Conservation (phyloP, 2,888 invertebrate genomes). For the Plagiodera versicolora region DNA sequence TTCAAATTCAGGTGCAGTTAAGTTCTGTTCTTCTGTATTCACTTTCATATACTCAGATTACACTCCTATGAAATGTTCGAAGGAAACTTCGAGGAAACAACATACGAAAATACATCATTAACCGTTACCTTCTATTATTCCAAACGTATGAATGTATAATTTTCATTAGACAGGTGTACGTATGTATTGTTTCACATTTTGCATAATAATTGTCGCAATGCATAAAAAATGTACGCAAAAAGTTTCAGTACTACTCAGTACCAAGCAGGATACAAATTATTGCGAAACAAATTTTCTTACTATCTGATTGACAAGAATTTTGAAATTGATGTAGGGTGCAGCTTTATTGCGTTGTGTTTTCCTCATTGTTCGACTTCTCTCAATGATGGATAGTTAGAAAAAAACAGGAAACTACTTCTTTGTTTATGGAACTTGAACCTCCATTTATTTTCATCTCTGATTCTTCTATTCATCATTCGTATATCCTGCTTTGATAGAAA, state of each 20-base stretch:
- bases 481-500: too few species aligned
- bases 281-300: conserved; percentile 10
- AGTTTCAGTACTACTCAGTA: conserved; percentile 18
- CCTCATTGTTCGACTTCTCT: not conserved
- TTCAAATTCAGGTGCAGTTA: too few species aligned
- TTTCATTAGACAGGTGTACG: conserved; percentile 16
- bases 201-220: conserved; percentile 9
- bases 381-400: not conserved
- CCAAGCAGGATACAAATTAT: conserved; percentile 21
- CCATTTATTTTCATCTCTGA: not conserved
- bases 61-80: too few species aligned
- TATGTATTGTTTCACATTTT: conserved; percentile 11
- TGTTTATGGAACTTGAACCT: not conserved
- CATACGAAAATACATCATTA: not conserved
- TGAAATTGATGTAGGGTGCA: conserved; percentile 11
- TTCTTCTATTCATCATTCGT: not conserved
- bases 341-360: conserved; percentile 2
- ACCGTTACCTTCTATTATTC: not conserved
- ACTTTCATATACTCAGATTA: too few species aligned
- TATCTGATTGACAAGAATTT: conserved; percentile 10
- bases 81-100: too few species aligned
- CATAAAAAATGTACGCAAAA: conserved; percentile 10
- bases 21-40: too few species aligned
- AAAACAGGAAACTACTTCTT: not conserved
- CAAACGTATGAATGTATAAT: conserved; percentile 10